phyloP scores from a whole-genome alignment of 2,888 invertebrate species.

The Venusia cambrica region DNA sequence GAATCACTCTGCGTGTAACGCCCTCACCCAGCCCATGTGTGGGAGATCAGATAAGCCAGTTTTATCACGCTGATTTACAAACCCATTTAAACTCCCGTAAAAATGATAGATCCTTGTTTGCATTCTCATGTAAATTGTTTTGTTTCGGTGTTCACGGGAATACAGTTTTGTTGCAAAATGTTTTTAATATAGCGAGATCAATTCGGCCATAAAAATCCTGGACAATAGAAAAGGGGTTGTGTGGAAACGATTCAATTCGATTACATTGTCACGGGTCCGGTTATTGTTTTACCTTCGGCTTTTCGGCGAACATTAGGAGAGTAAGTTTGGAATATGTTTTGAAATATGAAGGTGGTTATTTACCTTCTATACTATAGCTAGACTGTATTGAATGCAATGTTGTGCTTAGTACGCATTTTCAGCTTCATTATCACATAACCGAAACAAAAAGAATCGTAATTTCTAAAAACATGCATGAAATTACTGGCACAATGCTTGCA shows the following conservation, averaged over 20 bases:
- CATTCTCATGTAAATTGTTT: constrained; percentile 54
- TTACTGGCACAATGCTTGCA: constrained; percentile 6
- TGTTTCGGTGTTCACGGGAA: constrained; percentile 37
- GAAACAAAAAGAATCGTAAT: too few relatives aligned
- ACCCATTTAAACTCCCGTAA: constrained; percentile 56
- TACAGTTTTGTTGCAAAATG: constrained; percentile 26
- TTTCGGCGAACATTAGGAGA: constrained; percentile 2
- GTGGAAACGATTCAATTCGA: constrained; percentile 13
- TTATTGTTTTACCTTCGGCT: constrained; percentile 9
- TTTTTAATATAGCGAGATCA: constrained; percentile 30
- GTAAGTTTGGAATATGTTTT: too few relatives aligned
- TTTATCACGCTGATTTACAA: constrained; percentile 61
- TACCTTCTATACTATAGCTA: too few relatives aligned
- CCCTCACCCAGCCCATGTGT: constrained; percentile 24
- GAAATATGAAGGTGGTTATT: too few relatives aligned
- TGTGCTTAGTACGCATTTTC: too few relatives aligned
- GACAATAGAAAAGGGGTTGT: constrained; percentile 18
- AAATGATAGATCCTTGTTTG: constrained; percentile 51
- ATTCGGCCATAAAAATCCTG: constrained; percentile 23
- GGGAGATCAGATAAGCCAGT: constrained; percentile 48
- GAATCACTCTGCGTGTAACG: constrained; percentile 39
- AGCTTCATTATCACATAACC: too few relatives aligned
- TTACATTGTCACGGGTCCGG: constrained; percentile 8
- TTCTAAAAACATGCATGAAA: constrained; percentile 4
- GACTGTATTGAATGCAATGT: too few relatives aligned